Base-by-base conservation (phyloP, 2,797 vertebrate species). In the Fistularia commersonii region DNA sequence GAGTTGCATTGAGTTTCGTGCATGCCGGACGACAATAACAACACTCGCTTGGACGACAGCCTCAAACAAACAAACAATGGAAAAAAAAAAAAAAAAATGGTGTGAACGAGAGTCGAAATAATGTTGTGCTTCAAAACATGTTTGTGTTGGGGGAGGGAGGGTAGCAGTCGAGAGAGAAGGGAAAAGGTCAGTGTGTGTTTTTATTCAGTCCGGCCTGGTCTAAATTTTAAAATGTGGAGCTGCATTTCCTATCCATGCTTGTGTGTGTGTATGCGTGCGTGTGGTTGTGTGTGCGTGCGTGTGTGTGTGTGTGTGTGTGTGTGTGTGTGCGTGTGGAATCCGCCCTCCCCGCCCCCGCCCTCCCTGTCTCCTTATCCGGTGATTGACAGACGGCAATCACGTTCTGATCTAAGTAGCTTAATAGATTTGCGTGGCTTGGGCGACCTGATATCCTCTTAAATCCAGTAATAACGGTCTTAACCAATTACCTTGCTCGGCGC, bases 91-190 rank as follows among this genome's bases (percentile, higher is more conserved):
- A 38, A 15, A 42, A 42, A 9, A 11, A 77, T 82, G 77, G 82
- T 48, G 76, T 84, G 81, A 87, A 73, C 79, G 62, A 67, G 70
- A 74, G 72, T 72, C 80, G 65, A 87, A 86, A 80, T 66, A 86
- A 87, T 57, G 78, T 72, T 88, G 91, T 92, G 89, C 90, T 90
- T 89, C 50, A 80, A 82, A 85, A 87, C 32, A 72, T 81, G 74
- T 72, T 72, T 80, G 76, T 74, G 73, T 68, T 71, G 68, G 74
- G 64, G 72, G 31, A 51, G 50, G 57, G 10, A 11, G 42, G 51
- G 40, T 6, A 55, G 56, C 10, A n/a, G 41, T 51, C 32, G 7
- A 10, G 41, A 42, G 44, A n/a, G 31, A 6, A 6, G 42, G n/a
- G 32, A 47, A 50, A 51, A 68, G 61, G 60, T 74, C 69, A 81